A percentile compares a stretch with the other conserved stretches of the same genome.
Evolutionary conservation across 2,113 vertebrate species (phyloP).

Genomic region (Numenius arquata): DNA sequence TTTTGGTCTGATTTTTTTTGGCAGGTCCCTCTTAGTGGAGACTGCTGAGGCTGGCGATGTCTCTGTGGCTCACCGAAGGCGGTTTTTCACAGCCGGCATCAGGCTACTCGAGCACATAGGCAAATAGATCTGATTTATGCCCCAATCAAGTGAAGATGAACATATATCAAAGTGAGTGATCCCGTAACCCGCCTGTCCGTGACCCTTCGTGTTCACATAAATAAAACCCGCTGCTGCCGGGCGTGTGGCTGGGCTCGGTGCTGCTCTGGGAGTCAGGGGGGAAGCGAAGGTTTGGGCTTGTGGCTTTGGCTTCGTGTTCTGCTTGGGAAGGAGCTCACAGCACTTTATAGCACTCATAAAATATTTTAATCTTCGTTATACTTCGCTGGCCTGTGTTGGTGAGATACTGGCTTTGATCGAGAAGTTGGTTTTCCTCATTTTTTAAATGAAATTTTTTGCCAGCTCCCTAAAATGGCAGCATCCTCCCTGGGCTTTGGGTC

Average conservation of each 20-base stretch:
- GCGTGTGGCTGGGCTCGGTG: not conserved
- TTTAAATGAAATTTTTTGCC: not conserved
- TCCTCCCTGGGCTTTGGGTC: not conserved
- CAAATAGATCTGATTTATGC: not conserved
- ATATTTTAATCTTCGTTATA: not conserved
- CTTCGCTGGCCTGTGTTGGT: not conserved
- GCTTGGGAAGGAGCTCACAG: not conserved
- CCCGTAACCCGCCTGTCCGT: not conserved
- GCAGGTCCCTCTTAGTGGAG: not conserved
- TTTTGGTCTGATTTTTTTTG: not conserved
- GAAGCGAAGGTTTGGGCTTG: not conserved
- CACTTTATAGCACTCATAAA: not conserved
- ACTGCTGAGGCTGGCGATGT: not conserved
- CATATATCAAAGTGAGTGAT: not conserved
- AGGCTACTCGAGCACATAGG: no score
- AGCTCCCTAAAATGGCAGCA: not conserved
- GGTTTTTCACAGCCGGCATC: not conserved
- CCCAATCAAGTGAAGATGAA: not conserved
- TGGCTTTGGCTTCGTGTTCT: fast-evolving
- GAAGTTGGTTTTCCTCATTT: not conserved
- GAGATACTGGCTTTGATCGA: not conserved
- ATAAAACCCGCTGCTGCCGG: not conserved
- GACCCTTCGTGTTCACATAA: not conserved
- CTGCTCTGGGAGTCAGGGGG: not conserved
- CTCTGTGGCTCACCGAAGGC: not conserved